Evolutionary conservation across 2,113 vertebrate species (phyloP), one percentile per base, ranked within the genome.

Genomic region (Pithys albifrons): DNA sequence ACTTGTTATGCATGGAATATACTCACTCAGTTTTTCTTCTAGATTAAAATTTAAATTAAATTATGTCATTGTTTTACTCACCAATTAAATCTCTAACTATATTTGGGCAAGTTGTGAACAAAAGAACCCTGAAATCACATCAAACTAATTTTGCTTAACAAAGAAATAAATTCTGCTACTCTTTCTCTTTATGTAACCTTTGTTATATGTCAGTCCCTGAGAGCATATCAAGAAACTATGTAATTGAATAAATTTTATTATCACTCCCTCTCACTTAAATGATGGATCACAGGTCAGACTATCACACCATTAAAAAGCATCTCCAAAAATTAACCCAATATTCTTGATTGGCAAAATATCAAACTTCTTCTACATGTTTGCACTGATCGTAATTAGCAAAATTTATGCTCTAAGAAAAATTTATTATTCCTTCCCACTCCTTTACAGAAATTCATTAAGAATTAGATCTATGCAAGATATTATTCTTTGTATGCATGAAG

Each of bases 181-280:
- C 61, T 88, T 84, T 77, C 59, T 77, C 15, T 94, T 95, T 79
- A 82, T 35, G 16, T 66, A 81, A 91, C 39, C 43, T 95, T 89
- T 80, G 28, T 10, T 72, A 64, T 20, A 49, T 19, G 23, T 86
- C 43, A 58, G 39, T 88, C 69, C 82, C 75, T 80, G 41, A 65
- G 54, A 77, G 39, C 25, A 45, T 70, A 91, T 78, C 23, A 88
- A 69, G 58, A 76, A 85, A 79, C 49, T 19, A 52, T 82, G n/a
- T 85, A 85, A 92, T 79, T 88, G 31, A 92, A 84, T 72, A 24
- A 72, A 59, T 89, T 86, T 77, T 51, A 1, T 73, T 82, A 31
- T 71, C 27, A 31, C 24, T 88, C 51, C 10, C 1, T 71, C 14
- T 74, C 33, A 52, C 37, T 52, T 54, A 87, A 48, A 75, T 43